Conservation (phyloP, 1,140 invertebrate species). For the Drosophila aff. region DNA sequence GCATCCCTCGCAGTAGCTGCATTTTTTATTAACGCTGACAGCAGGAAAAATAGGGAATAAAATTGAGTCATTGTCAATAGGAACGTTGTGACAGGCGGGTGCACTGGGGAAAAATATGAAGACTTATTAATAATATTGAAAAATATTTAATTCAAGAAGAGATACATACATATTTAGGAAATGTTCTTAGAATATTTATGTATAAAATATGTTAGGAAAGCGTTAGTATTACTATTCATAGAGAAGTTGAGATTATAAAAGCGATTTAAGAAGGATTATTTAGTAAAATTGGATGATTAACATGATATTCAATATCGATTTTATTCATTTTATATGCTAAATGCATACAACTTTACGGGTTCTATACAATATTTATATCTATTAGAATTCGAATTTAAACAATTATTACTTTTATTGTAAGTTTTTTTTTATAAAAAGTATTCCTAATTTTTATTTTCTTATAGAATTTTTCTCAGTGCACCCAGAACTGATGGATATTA, state of each 20-base stretch:
- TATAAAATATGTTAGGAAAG: background rate
- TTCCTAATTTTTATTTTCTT: too few species aligned
- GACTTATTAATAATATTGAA: background rate
- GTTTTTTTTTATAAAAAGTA: too few species aligned
- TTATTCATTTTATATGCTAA: too few species aligned
- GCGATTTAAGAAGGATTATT: too few species aligned
- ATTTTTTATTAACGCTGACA: slow-evolving; percentile 51
- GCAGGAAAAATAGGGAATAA: slow-evolving; percentile 45
- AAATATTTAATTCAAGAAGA: background rate
- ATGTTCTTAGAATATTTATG: background rate
- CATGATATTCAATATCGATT: too few species aligned
- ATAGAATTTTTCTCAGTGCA: background rate
- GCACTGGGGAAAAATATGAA: background rate
- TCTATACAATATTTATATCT: background rate
- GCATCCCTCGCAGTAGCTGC: slow-evolving; percentile 64
- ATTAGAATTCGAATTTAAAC: background rate
- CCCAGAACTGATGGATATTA: slow-evolving; percentile 41
- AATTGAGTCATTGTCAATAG: slow-evolving; percentile 71
- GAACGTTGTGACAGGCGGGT: slow-evolving; percentile 32
- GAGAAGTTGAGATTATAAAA: too few species aligned
- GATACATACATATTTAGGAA: background rate
- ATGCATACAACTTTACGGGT: too few species aligned
- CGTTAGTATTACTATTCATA: too few species aligned
- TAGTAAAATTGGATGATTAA: too few species aligned
- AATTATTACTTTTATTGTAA: accelerated